phyloP scores from a whole-genome alignment of 1,140 invertebrate genomes.

The Heliconius nattereri region DNA sequence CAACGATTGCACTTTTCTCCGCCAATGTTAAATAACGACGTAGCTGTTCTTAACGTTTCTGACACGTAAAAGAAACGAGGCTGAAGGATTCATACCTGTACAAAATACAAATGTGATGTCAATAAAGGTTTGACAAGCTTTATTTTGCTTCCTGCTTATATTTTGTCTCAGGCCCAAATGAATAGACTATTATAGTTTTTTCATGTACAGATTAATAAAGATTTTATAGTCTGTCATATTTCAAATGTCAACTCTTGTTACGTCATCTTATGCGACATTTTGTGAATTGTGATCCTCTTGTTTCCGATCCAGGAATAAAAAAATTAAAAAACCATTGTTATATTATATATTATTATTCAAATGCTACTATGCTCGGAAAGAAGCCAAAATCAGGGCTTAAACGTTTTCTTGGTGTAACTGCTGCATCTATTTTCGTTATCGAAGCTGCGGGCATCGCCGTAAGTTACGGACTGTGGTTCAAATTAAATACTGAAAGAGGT shows the following conservation, averaged over 20 bases:
- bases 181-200: no score
- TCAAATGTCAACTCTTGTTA: conserved; percentile 43
- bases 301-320: neutral
- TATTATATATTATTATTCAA: neutral
- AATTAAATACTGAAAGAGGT: conserved; percentile 84
- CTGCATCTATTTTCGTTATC: conserved; percentile 77
- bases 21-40: no score
- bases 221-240: conserved; percentile 28
- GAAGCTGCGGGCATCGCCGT: conserved; percentile 81
- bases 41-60: no score
- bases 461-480: conserved; percentile 83
- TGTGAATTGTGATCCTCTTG: conserved; percentile 38
- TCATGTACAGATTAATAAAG: neutral
- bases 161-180: no score
- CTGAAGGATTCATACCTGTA: no score
- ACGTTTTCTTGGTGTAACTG: conserved; percentile 78
- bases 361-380: conserved; percentile 82
- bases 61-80: no score
- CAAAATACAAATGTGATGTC: no score
- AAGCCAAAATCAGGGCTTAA: conserved; percentile 79
- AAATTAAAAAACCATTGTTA: neutral
- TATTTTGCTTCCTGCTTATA: no score
- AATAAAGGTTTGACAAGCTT: no score
- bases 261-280: conserved; percentile 56
- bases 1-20: no score